Evolutionary conservation across 2,888 invertebrate genomes (phyloP).

Genomic region (Troides aeacus): DNA sequence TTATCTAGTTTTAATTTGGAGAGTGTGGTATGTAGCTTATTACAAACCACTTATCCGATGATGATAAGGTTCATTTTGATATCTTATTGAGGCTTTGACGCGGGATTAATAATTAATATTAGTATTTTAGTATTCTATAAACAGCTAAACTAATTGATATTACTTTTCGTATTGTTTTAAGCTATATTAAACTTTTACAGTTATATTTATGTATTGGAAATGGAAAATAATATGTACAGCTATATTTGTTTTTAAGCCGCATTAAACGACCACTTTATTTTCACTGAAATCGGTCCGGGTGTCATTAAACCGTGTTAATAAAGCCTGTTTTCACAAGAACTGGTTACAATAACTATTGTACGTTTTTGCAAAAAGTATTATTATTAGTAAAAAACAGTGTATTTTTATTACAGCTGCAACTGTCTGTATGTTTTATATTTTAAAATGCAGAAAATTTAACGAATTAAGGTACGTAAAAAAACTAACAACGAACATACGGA

Average conservation of each 20-base stretch:
- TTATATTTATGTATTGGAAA: neutral
- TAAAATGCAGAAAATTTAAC: too few relatives aligned
- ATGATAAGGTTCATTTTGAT: too few relatives aligned
- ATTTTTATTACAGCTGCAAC: neutral
- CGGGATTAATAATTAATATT: too few relatives aligned
- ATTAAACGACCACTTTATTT: neutral
- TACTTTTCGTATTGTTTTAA: neutral
- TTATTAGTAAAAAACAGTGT: neutral
- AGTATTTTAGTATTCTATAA: too few relatives aligned
- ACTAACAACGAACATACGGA: too few relatives aligned
- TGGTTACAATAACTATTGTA: neutral
- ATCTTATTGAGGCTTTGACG: too few relatives aligned
- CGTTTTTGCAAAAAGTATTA: neutral
- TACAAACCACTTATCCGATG: too few relatives aligned
- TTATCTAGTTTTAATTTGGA: too few relatives aligned
- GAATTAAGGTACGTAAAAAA: too few relatives aligned
- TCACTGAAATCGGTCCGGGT: neutral
- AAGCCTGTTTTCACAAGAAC: neutral
- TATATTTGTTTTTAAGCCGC: neutral
- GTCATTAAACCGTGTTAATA: neutral
- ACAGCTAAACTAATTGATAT: too few relatives aligned
- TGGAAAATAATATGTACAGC: neutral
- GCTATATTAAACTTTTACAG: neutral
- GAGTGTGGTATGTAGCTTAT: too few relatives aligned
- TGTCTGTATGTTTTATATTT: neutral